Evolutionary conservation across 2,113 vertebrate genomes (phyloP).

Genomic region (Cathartes aura): DNA sequence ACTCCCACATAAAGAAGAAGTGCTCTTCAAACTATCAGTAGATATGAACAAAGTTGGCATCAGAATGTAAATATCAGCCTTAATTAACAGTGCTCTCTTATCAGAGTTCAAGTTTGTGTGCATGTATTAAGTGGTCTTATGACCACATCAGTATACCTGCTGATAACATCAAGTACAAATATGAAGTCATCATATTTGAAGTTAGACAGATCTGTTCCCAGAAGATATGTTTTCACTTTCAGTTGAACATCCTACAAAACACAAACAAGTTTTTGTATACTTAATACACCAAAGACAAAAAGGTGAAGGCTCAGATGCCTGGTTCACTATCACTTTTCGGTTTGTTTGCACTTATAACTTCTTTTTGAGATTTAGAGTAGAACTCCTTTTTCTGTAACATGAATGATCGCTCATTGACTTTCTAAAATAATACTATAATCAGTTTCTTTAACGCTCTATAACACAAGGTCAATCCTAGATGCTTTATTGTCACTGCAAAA

Average conservation of each 20-base stretch:
- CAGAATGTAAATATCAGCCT: neutral
- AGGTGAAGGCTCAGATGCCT: neutral
- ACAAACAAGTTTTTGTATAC: neutral
- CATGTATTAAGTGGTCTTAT: neutral
- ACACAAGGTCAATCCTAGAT: neutral
- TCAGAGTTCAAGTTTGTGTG: neutral
- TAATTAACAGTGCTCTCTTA: neutral
- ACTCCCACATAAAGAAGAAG: neutral
- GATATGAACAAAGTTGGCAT: neutral
- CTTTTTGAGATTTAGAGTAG: neutral
- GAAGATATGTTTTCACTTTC: constrained; percentile 96
- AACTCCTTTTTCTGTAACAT: neutral
- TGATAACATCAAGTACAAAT: constrained; percentile 96
- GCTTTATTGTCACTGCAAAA: neutral
- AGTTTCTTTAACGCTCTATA: neutral
- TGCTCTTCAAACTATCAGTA: neutral
- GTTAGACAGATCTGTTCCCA: constrained; percentile 97
- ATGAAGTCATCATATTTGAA: constrained; percentile 99
- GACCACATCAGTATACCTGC: constrained; percentile 81
- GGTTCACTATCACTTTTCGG: neutral
- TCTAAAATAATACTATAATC: neutral
- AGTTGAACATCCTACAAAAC: constrained; percentile 92
- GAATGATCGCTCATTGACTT: neutral
- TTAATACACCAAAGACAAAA: neutral
- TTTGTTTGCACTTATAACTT: neutral